phyloP scores from a whole-genome alignment of 2,113 vertebrate species.

The Eulacestoma nigropectus region DNA sequence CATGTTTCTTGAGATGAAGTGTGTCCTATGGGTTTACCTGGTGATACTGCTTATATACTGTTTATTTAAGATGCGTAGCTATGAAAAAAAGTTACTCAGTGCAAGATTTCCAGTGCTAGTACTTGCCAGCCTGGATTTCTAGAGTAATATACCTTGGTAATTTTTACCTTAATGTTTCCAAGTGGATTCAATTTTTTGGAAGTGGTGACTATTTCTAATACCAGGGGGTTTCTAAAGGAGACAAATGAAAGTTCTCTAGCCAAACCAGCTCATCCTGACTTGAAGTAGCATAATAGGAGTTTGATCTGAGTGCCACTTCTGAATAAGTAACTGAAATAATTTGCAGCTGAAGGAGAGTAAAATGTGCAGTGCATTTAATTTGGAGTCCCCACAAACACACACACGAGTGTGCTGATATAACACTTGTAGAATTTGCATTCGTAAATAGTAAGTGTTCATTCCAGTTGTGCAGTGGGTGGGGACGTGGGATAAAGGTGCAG shows the following conservation, averaged over 20 bases:
- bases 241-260: not conserved
- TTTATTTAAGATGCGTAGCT: not conserved
- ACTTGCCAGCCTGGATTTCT: not conserved
- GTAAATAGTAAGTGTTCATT: not conserved
- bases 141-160: not conserved
- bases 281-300: not conserved
- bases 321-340: not conserved
- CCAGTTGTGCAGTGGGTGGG: not conserved
- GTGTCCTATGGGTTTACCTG: slow-evolving; percentile 31
- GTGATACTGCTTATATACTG: not conserved
- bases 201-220: not conserved
- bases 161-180: not conserved
- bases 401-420: not conserved
- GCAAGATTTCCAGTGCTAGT: not conserved
- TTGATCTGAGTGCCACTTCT: not conserved
- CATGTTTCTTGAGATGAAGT: not conserved
- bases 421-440: not conserved
- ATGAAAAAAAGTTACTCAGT: not conserved
- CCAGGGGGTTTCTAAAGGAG: not conserved
- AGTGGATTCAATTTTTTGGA: not conserved
- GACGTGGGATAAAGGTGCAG: not conserved
- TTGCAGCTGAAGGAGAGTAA: not conserved
- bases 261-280: not conserved
- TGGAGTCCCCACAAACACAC: not conserved
- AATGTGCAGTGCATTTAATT: not conserved